Conservation (phyloP, 2,113 vertebrate species). For the Notothenia coriiceps region DNA sequence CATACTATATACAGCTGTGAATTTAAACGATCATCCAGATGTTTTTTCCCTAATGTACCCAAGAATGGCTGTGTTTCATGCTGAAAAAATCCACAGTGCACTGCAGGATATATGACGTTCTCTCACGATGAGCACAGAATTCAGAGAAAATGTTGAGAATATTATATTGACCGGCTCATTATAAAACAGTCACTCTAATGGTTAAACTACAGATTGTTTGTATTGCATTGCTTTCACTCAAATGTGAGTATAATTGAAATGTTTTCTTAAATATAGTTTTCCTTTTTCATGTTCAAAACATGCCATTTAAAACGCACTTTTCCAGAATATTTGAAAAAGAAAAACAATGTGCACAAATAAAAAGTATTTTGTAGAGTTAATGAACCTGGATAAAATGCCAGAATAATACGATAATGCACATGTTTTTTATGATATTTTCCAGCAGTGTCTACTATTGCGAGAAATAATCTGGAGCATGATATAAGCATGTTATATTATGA, state of each 20-base stretch:
- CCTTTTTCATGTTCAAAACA: conserved; percentile 20
- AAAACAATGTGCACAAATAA: conserved; percentile 31
- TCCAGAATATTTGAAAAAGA: conserved; percentile 28
- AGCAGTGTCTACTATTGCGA: neutral
- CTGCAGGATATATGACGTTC: too few species aligned
- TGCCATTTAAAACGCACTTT: conserved; percentile 34
- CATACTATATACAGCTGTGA: too few species aligned
- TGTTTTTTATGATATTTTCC: conserved; percentile 5
- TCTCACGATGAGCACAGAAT: too few species aligned
- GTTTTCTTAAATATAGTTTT: conserved; percentile 9
- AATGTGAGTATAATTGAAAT: conserved; percentile 1
- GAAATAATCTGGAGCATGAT: neutral
- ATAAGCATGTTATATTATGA: too few species aligned
- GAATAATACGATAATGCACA: neutral
- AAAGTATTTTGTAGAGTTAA: neutral
- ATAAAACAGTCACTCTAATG: conserved; percentile 2
- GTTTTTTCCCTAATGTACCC: too few species aligned
- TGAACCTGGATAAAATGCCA: neutral
- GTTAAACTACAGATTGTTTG: conserved; percentile 9
- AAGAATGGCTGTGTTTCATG: too few species aligned
- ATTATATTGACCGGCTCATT: neutral
- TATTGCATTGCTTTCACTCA: conserved; percentile 11
- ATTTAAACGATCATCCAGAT: too few species aligned
- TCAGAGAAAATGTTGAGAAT: too few species aligned
- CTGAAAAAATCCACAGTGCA: too few species aligned